Percentiles rank a stretch among this genome's conserved stretches.
phyloP scores from a whole-genome alignment of 2,797 vertebrate species.

The Taenioides sp. region DNA sequence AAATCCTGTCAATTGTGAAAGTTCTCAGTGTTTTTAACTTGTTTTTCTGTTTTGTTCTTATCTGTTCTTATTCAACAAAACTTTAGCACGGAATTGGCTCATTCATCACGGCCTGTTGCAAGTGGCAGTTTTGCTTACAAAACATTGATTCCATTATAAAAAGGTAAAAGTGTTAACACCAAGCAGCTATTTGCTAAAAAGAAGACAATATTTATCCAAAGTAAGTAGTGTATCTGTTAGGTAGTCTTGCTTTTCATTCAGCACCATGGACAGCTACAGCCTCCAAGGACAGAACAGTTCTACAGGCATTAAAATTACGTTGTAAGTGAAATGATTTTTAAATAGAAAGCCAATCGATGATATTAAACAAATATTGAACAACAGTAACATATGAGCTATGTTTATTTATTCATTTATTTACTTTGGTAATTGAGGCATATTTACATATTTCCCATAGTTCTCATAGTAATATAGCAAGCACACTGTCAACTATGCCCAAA shows the following conservation, averaged over 20 bases:
- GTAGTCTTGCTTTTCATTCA: slow-evolving; percentile 10
- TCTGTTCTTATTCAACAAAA: no score
- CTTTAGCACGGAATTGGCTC: background rate
- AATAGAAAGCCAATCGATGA: background rate
- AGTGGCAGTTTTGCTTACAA: background rate
- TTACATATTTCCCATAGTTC: no score
- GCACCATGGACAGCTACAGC: slow-evolving; percentile 35
- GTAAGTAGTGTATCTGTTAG: no score
- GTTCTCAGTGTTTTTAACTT: background rate
- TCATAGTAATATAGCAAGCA: background rate
- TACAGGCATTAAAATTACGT: background rate
- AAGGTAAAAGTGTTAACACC: background rate
- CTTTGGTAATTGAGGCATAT: background rate
- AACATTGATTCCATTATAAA: background rate
- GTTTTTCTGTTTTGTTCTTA: background rate
- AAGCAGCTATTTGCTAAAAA: background rate
- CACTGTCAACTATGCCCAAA: background rate
- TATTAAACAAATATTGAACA: background rate
- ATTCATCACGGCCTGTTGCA: background rate
- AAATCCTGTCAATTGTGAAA: background rate
- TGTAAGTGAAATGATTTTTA: background rate
- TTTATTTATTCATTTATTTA: background rate
- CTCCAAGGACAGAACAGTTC: background rate
- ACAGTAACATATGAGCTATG: background rate
- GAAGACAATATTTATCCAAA: background rate